phyloP scores from a whole-genome alignment of 35 echinoderm and acorn worm species.

The Ophioderma brevispina region DNA sequence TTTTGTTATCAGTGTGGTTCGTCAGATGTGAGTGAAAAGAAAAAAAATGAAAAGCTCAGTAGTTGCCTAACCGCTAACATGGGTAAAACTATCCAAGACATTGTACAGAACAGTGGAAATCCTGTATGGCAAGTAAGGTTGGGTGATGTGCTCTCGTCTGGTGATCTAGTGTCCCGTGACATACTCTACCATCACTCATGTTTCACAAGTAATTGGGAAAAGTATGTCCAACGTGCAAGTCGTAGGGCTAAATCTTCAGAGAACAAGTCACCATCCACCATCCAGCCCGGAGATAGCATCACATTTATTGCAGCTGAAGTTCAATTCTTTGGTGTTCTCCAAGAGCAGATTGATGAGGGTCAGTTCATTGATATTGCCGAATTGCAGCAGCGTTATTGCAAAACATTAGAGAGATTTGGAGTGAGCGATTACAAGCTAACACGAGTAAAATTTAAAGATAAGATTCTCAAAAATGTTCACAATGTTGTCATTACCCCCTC shows the following conservation, averaged over 20 bases:
- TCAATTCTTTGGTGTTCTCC: background rate
- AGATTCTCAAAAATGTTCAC: slow-evolving; percentile 4
- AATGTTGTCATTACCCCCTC: no score
- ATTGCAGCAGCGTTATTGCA: background rate
- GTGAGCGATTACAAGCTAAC: slow-evolving; percentile 4
- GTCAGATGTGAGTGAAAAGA: background rate
- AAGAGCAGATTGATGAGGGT: slow-evolving; percentile 12
- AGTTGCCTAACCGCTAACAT: background rate
- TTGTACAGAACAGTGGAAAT: background rate
- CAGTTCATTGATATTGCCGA: background rate
- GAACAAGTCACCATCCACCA: background rate
- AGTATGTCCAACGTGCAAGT: slow-evolving; percentile 8
- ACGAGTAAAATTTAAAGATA: slow-evolving; percentile 16
- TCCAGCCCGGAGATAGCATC: background rate
- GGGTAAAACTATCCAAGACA: slow-evolving; percentile 10
- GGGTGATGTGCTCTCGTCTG: slow-evolving; percentile 12
- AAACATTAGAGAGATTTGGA: slow-evolving; percentile 3
- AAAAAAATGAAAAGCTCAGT: background rate
- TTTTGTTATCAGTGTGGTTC: slow-evolving; percentile 12
- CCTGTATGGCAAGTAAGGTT: background rate
- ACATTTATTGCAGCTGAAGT: slow-evolving; percentile 16
- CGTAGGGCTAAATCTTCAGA: background rate
- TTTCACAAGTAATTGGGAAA: slow-evolving; percentile 31
- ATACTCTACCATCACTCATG: slow-evolving; percentile 27
- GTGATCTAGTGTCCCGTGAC: slow-evolving; percentile 16